A percentile compares a stretch with the other conserved stretches of the same genome.
These are phyloP conservation scores for Crenuchus spilurus DNA, from an alignment of 2,797 vertebrate genomes.

Conservation along the genomic window DNA sequence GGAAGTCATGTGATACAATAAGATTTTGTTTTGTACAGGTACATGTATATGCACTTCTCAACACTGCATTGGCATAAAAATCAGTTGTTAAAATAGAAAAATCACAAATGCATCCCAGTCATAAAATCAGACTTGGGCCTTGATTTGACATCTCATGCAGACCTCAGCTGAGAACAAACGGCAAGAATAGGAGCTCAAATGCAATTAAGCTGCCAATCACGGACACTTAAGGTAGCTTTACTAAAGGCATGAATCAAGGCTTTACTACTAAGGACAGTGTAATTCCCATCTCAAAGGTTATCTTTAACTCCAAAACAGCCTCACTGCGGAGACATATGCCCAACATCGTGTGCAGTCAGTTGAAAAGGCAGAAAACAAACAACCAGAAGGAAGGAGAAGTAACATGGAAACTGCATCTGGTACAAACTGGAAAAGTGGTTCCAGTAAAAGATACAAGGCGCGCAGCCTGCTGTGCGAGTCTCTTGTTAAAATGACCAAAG, in stretches of 20 bases:
- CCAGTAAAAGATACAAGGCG: conserved; percentile 13
- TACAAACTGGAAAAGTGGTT: conserved; percentile 9
- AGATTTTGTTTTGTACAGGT: neutral
- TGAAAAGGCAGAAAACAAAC: neutral
- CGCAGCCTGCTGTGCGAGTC: neutral
- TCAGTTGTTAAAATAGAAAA: neutral
- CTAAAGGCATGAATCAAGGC: neutral
- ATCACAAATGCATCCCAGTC: neutral
- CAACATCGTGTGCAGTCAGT: neutral
- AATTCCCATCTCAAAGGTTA: neutral
- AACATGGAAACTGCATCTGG: conserved; percentile 5
- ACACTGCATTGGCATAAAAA: too few relatives aligned
- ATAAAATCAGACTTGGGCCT: neutral
- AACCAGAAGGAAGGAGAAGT: neutral
- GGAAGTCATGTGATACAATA: neutral
- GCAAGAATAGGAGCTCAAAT: neutral
- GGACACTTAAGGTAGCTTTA: neutral
- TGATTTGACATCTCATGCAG: neutral
- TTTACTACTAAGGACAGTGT: neutral
- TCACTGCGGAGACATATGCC: neutral
- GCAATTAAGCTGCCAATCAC: neutral
- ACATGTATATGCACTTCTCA: too few relatives aligned
- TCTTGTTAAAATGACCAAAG: conserved; percentile 20
- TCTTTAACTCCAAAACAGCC: neutral
- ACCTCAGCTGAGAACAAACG: neutral